Evolutionary conservation across 2,113 vertebrate species (phyloP), one percentile per base, ranked within the genome.

Genomic region (Bothrops jararaca): DNA sequence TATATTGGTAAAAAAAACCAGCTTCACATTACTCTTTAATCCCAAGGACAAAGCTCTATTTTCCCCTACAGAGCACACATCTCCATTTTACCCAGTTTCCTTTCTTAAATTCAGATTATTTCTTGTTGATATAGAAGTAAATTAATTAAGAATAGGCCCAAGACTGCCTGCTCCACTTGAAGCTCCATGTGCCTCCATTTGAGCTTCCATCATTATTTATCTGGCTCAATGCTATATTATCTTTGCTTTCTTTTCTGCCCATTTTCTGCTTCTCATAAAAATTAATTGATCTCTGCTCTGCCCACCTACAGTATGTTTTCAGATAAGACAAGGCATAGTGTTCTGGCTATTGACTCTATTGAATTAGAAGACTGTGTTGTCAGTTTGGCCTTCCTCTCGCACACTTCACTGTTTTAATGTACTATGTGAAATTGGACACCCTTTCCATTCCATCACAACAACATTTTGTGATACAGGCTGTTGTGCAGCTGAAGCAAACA

Each of bases 311-410:
- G 48, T 50, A 5, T 88, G 26, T 93, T 93, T 85, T 89, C 57
- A 57, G 20, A 39, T 45, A 58, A 26, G 23, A 10, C 0, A 6
- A 89, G n/a, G 64, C 86, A 89, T 1, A 0, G 74, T 85, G 48
- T 86, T 57, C n/a, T 92, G 74, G 86, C 42, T 85, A 58, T 11
- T 22, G 93, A 54, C 57, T 92, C 56, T 85, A 64, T 95, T 95
- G 87, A 93, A 94, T 94, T 92, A 94, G 80, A 91, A 92, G 88
- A 91, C 89, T 6, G 92, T 94, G 86, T 91, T 95, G 74, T 80
- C 74, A 89, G 54, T 91, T 95, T 95, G 60, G 90, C 94, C 92
- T 95, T 1, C 90, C 42, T 94, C 89, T 95, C 92, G 91, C 56
- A 12, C 58, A 94, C 53, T 3, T 48, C 93, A 87, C 48, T 0